A percentile compares a stretch with the other conserved stretches of the same genome.
Conservation (phyloP, 2,888 invertebrate species). For the Colostygia pectinataria region DNA sequence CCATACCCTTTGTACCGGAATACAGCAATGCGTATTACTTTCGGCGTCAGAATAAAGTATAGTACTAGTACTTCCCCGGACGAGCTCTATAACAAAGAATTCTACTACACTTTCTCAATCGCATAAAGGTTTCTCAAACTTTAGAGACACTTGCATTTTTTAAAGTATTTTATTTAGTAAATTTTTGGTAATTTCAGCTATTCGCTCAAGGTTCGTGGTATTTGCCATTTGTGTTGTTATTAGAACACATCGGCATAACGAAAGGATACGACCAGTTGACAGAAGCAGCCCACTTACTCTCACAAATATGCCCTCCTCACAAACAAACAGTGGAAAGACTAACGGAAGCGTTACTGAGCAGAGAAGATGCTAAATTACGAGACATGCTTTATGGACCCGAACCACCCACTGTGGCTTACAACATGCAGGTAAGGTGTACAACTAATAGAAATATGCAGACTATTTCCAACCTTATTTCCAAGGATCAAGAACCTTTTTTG, state of each 20-base stretch:
- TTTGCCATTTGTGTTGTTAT: slow-evolving; percentile 91
- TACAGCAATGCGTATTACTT: no score
- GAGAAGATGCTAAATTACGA: slow-evolving; percentile 68
- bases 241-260: slow-evolving; percentile 94
- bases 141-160: no score
- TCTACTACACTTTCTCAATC: not conserved
- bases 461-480: not conserved
- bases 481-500: slow-evolving; percentile 5
- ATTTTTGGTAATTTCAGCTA: slow-evolving; percentile 75
- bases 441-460: not conserved
- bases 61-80: no score
- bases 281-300: slow-evolving; percentile 91
- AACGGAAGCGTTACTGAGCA: slow-evolving; percentile 70
- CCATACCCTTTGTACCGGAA: no score
- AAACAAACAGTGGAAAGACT: slow-evolving; percentile 81
- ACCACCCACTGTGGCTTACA: slow-evolving; percentile 77
- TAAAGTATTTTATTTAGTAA: not conserved
- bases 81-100: no score
- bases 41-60: no score
- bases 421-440: slow-evolving; percentile 60
- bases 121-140: no score
- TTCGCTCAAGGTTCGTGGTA: slow-evolving; percentile 92
- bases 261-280: slow-evolving; percentile 90
- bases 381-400: slow-evolving; percentile 76
- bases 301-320: slow-evolving; percentile 92